phyloP scores from a whole-genome alignment of 2,113 vertebrate genomes.

The Oreocharis arfaki region DNA sequence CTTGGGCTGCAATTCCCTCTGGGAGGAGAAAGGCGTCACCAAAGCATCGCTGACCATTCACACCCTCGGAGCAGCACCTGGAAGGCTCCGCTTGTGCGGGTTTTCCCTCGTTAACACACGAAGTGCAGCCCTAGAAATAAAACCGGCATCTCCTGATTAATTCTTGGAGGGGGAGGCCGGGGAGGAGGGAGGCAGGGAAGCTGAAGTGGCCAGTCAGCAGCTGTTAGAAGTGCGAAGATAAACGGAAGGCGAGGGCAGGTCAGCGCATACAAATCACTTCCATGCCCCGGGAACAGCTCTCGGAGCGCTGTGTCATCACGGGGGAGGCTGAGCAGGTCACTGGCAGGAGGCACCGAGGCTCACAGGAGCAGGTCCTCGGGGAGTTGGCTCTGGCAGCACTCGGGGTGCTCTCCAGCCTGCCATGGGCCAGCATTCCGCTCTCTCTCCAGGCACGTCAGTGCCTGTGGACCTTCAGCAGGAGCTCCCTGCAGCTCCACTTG shows the following conservation, averaged over 20 bases:
- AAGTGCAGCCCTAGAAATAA: neutral
- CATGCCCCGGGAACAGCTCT: neutral
- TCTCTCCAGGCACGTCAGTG: too few species aligned
- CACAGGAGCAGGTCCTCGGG: accelerated
- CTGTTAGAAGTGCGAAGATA: neutral
- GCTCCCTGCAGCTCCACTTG: neutral
- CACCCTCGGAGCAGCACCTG: neutral
- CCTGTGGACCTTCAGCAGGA: neutral
- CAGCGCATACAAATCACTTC: neutral
- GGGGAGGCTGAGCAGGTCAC: neutral
- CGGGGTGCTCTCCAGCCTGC: neutral
- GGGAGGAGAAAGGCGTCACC: neutral
- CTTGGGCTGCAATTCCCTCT: neutral
- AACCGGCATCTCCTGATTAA: neutral
- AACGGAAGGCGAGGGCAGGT: slow-evolving; percentile 12
- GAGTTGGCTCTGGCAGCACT: neutral
- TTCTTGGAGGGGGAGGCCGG: neutral
- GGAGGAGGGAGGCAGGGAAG: neutral
- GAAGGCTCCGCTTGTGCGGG: accelerated
- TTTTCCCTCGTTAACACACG: neutral
- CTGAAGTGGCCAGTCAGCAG: slow-evolving; percentile 33
- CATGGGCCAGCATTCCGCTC: accelerated
- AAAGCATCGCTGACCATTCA: neutral
- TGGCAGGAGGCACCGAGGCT: neutral
- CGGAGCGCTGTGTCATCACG: neutral